phyloP scores from a whole-genome alignment of 2,113 vertebrate genomes.

The Oncorhynchus gorbuscha region DNA sequence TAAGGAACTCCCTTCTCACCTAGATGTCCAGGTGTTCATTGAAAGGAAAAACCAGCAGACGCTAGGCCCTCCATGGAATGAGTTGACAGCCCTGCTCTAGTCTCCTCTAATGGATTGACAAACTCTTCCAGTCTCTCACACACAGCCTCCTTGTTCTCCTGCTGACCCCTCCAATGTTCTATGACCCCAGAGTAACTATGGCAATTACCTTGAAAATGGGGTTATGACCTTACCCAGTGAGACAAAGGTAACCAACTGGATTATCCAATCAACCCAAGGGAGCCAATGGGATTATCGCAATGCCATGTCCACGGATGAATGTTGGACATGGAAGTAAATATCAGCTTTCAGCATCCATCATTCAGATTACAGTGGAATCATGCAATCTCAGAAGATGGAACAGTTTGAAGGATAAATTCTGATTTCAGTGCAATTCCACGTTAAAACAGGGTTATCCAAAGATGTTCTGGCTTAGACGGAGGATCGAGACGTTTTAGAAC shows the following conservation, averaged over 20 bases:
- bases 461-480: background rate
- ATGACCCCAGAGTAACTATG: background rate
- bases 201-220: background rate
- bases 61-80: too few relatives aligned
- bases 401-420: slow-evolving; percentile 32
- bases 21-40: too few relatives aligned
- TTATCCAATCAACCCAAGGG: slow-evolving; percentile 43
- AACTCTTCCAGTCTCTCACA: too few relatives aligned
- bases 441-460: background rate
- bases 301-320: slow-evolving; percentile 10
- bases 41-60: too few relatives aligned
- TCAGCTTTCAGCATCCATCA: background rate
- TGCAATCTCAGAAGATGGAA: slow-evolving; percentile 35
- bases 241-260: slow-evolving; percentile 17
- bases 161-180: background rate
- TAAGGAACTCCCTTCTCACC: too few relatives aligned
- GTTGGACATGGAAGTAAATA: slow-evolving; percentile 4
- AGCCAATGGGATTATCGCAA: slow-evolving; percentile 42
- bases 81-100: too few relatives aligned
- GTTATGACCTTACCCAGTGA: too few relatives aligned
- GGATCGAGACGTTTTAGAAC: background rate
- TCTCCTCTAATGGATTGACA: too few relatives aligned
- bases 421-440: slow-evolving; percentile 19
- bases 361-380: slow-evolving; percentile 46
- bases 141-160: too few relatives aligned